Percentiles rank a stretch among this genome's conserved stretches.
These are phyloP conservation scores for Lithophane semibrunnea DNA, from an alignment of 2,888 invertebrate genomes.

Conservation along the genomic window DNA sequence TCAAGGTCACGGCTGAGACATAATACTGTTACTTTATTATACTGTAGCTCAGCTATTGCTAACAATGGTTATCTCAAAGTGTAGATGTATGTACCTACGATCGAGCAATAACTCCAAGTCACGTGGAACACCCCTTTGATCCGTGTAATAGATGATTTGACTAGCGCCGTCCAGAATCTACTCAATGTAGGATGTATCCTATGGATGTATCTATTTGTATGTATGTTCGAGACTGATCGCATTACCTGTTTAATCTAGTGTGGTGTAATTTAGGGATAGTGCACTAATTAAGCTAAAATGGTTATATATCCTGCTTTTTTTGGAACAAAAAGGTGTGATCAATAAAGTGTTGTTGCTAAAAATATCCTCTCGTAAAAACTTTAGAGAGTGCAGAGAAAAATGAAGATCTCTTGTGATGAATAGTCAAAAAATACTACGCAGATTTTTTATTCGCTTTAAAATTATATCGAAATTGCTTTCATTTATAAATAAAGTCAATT, in stretches of 20 bases:
- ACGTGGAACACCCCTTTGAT: constrained; percentile 77
- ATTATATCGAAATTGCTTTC: not conserved
- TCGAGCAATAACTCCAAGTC: constrained; percentile 69
- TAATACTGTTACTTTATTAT: too few species aligned
- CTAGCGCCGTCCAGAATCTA: constrained; percentile 53
- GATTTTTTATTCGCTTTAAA: not conserved
- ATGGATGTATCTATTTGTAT: not conserved
- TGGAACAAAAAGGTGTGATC: not conserved
- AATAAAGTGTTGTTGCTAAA: not conserved
- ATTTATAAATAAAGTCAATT: not conserved
- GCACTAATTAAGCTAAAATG: not conserved
- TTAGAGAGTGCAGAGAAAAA: not conserved
- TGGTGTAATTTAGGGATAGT: constrained; percentile 7
- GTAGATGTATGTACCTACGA: constrained; percentile 12
- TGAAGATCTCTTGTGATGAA: not conserved
- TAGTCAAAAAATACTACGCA: not conserved
- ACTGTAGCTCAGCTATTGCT: constrained; percentile 7
- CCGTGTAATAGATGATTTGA: constrained; percentile 71
- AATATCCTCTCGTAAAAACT: not conserved
- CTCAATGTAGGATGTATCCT: constrained; percentile 19
- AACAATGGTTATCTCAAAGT: constrained; percentile 19
- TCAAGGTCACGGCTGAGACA: too few species aligned
- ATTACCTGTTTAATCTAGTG: constrained; percentile 20
- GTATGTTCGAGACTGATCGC: constrained; percentile 6
- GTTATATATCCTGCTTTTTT: not conserved